These are phyloP conservation scores for Oligia latruncula DNA, from an alignment of 2,888 invertebrate species.

Conservation along the genomic window DNA sequence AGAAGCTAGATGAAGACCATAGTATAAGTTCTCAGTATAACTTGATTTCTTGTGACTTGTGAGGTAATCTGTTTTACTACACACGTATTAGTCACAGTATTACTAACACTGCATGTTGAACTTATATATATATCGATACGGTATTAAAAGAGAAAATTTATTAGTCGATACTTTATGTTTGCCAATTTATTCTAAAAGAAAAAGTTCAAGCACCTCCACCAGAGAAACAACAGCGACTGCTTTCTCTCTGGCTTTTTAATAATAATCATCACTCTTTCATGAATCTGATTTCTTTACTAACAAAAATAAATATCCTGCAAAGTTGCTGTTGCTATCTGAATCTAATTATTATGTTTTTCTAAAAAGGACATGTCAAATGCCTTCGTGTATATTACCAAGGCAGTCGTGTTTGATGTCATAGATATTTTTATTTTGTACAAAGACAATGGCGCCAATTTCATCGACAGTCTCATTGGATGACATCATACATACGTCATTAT, in stretches of 20 bases:
- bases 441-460: constrained; percentile 55
- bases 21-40: constrained; percentile 29
- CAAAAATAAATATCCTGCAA: not conserved
- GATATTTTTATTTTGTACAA: constrained; percentile 47
- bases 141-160: constrained; percentile 21
- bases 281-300: not conserved
- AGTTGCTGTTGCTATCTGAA: not conserved
- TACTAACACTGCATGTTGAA: constrained; percentile 3
- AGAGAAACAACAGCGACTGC: not conserved
- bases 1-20: constrained; percentile 2
- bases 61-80: constrained; percentile 28
- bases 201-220: constrained; percentile 7
- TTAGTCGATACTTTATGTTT: not conserved
- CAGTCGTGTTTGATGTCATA: constrained; percentile 53
- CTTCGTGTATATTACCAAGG: not conserved
- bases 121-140: constrained; percentile 9
- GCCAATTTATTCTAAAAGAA: not conserved
- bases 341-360: not conserved
- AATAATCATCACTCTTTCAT: not conserved
- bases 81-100: constrained; percentile 32
- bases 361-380: constrained; percentile 21
- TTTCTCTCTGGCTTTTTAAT: not conserved
- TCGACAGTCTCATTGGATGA: constrained; percentile 61
- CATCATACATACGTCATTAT: constrained; percentile 72
- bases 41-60: constrained; percentile 24